phyloP scores from a whole-genome alignment of 2,888 invertebrate genomes.

The Psylliodes chrysocephalus region DNA sequence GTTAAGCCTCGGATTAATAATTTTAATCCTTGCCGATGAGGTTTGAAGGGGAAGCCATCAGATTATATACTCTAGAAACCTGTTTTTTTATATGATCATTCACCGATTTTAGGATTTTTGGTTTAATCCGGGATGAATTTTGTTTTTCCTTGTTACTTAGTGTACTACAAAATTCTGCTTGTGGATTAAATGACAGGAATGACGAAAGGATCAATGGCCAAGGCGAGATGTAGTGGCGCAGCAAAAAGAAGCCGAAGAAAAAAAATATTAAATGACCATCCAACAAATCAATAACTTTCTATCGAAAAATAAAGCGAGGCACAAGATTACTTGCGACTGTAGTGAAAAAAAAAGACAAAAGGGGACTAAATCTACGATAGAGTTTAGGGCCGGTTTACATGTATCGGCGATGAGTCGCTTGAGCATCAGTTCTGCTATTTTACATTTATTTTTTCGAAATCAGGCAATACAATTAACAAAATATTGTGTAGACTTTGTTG shows the following conservation, averaged over 20 bases:
- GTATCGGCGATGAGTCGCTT: neutral
- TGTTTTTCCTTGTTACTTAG: too few relatives aligned
- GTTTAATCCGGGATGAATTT: too few relatives aligned
- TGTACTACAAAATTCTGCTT: too few relatives aligned
- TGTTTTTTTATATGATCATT: too few relatives aligned
- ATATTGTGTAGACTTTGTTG: too few relatives aligned
- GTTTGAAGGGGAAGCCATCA: too few relatives aligned
- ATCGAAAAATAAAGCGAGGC: conserved; percentile 57
- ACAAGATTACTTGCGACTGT: conserved; percentile 52
- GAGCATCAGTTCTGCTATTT: neutral
- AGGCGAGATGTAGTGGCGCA: conserved; percentile 26
- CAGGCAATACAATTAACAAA: too few relatives aligned
- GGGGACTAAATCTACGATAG: conserved; percentile 54
- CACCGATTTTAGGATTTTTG: too few relatives aligned
- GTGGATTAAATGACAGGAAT: conserved; percentile 13
- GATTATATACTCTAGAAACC: too few relatives aligned
- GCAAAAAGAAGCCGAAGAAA: conserved; percentile 18
- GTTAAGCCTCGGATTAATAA: neutral
- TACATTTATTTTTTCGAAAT: too few relatives aligned
- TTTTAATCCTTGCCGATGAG: neutral
- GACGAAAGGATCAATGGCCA: conserved; percentile 42
- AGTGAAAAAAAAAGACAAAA: conserved; percentile 48
- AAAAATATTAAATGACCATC: conserved; percentile 54
- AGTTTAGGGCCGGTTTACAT: conserved; percentile 14
- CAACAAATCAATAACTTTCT: conserved; percentile 58